phyloP scores from a whole-genome alignment of 2,797 vertebrate species.

The Sebastes elongatus region DNA sequence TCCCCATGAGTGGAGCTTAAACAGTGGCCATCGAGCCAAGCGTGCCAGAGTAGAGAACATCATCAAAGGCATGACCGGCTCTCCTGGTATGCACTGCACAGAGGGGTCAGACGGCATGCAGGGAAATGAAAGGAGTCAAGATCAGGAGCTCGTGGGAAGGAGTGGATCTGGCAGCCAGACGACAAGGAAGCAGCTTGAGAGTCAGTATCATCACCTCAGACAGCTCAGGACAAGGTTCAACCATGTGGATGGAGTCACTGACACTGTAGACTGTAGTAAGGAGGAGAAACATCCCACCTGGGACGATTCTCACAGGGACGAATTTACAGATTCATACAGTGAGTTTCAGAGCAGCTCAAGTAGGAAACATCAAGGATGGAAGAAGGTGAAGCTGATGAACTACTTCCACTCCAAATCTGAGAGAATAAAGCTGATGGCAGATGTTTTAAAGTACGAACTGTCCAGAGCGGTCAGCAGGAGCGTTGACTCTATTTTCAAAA shows the following conservation, averaged over 20 bases:
- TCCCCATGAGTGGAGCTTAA: slow-evolving; percentile 57
- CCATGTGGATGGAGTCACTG: slow-evolving; percentile 33
- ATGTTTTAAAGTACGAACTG: slow-evolving; percentile 85
- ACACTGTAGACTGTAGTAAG: neutral
- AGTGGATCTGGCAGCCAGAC: neutral
- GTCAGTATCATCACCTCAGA: slow-evolving; percentile 76
- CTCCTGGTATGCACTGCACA: slow-evolving; percentile 35
- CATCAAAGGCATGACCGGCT: slow-evolving; percentile 83
- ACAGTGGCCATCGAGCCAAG: slow-evolving; percentile 82
- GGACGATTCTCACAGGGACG: neutral
- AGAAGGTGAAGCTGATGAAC: slow-evolving; percentile 44
- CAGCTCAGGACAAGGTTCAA: slow-evolving; percentile 74
- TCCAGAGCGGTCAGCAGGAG: slow-evolving; percentile 79
- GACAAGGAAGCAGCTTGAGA: slow-evolving; percentile 72
- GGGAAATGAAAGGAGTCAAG: slow-evolving; percentile 72
- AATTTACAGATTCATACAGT: neutral
- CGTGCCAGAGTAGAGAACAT: slow-evolving; percentile 90
- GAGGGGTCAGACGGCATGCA: slow-evolving; percentile 5
- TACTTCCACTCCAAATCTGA: slow-evolving; percentile 54
- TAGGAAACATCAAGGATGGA: slow-evolving; percentile 45
- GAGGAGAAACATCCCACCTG: slow-evolving; percentile 20
- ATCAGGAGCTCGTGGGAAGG: slow-evolving; percentile 39
- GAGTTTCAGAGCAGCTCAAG: slow-evolving; percentile 13
- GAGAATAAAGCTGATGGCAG: slow-evolving; percentile 72
- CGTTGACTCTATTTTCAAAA: slow-evolving; percentile 86